These are phyloP conservation scores for Drosophila imparisetae DNA, from an alignment of 2,888 invertebrate genomes.

Conservation along the genomic window DNA sequence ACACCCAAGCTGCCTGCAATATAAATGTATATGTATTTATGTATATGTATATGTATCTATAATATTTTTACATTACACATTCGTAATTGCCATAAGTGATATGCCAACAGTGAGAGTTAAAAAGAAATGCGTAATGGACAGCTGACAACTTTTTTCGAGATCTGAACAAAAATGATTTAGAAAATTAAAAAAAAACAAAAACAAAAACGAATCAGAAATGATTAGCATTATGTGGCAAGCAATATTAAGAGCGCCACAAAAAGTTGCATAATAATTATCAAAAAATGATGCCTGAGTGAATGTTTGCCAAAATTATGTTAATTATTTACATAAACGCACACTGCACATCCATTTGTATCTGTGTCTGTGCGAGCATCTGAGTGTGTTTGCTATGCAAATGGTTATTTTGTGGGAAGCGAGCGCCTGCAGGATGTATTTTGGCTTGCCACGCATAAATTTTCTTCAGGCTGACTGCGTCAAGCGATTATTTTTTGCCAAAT, in stretches of 20 bases:
- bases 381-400: slow-evolving; percentile 59
- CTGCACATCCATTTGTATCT: slow-evolving; percentile 32
- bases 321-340: slow-evolving; percentile 55
- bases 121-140: slow-evolving; percentile 59
- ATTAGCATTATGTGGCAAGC: slow-evolving; percentile 34
- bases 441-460: slow-evolving; percentile 73
- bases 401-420: slow-evolving; percentile 45
- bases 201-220: slow-evolving; percentile 1
- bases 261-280: slow-evolving; percentile 35
- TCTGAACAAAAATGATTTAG: slow-evolving; percentile 25
- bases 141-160: slow-evolving; percentile 26
- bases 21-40: slow-evolving; percentile 1
- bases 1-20: slow-evolving; percentile 47
- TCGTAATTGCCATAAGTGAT: slow-evolving; percentile 40
- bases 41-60: not conserved
- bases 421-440: slow-evolving; percentile 65
- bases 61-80: slow-evolving; percentile 2
- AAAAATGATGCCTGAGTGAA: slow-evolving; percentile 57
- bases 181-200: slow-evolving; percentile 17
- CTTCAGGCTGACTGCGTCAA: slow-evolving; percentile 61
- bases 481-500: slow-evolving; percentile 61
- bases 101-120: slow-evolving; percentile 34
- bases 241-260: slow-evolving; percentile 22
- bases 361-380: slow-evolving; percentile 21
- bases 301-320: slow-evolving; percentile 70